These are phyloP conservation scores for Tringa solitaria DNA, from an alignment of 2,113 vertebrate species.

Conservation along the genomic window DNA sequence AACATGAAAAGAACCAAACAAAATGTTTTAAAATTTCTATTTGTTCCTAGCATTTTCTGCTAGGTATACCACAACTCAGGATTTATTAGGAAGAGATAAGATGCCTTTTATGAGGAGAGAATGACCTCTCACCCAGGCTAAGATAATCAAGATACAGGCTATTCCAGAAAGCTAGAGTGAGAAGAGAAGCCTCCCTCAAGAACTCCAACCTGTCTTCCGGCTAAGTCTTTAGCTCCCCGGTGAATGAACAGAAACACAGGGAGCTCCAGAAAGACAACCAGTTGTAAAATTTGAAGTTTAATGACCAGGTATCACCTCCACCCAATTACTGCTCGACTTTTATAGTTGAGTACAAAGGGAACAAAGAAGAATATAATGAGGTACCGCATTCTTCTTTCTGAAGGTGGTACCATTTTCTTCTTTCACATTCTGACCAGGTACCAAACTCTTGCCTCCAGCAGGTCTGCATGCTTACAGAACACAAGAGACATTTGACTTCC, in stretches of 20 bases:
- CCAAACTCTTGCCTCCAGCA: not conserved
- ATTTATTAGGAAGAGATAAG: not conserved
- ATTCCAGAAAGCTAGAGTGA: not conserved
- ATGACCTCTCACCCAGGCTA: not conserved
- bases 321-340: not conserved
- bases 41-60: not conserved
- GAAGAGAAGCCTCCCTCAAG: not conserved
- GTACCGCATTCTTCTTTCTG: not conserved
- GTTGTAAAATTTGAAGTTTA: not conserved
- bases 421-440: not conserved
- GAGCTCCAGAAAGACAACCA: not conserved
- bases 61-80: not conserved
- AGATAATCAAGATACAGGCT: not conserved
- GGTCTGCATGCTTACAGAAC: not conserved
- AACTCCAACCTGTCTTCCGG: not conserved
- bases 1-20: not conserved
- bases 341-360: not conserved
- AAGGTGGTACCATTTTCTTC: not conserved
- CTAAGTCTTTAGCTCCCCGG: not conserved
- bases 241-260: not conserved
- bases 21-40: not conserved
- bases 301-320: not conserved
- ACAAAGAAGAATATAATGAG: not conserved
- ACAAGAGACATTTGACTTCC: rapidly evolving
- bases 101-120: not conserved